A percentile compares a stretch with the other conserved stretches of the same genome.
These are phyloP conservation scores for Euplagia quadripunctaria DNA, from an alignment of 2,888 invertebrate genomes.

Conservation along the genomic window DNA sequence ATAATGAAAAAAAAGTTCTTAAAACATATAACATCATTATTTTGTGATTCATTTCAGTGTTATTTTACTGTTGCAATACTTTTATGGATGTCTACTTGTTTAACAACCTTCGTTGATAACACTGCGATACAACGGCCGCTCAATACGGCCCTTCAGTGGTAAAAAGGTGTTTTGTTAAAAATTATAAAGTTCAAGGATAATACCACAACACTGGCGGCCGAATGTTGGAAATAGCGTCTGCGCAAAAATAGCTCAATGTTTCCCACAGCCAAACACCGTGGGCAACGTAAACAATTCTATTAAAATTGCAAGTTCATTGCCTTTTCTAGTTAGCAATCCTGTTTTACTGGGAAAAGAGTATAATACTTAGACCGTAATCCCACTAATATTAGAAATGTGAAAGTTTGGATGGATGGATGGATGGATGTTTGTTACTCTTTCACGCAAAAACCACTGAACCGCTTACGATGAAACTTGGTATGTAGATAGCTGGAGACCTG, in stretches of 20 bases:
- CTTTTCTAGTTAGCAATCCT: slow-evolving; percentile 34
- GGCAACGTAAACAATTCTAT: slow-evolving; percentile 59
- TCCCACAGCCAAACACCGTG: slow-evolving; percentile 52
- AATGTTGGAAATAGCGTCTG: slow-evolving; percentile 42
- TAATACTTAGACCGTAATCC: not conserved
- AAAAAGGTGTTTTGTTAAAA: not conserved
- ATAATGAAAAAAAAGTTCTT: too few species aligned
- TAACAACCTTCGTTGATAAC: not conserved
- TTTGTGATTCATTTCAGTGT: not conserved
- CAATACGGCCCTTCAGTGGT: not conserved
- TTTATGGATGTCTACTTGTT: not conserved
- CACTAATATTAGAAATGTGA: too few species aligned
- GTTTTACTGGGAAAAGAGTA: slow-evolving; percentile 19
- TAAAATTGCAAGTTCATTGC: slow-evolving; percentile 60
- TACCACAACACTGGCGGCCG: slow-evolving; percentile 29
- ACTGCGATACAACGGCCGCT: not conserved
- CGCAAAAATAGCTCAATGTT: slow-evolving; percentile 58
- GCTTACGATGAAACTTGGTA: too few species aligned
- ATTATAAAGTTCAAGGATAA: slow-evolving; percentile 24
- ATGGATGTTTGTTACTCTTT: too few species aligned
- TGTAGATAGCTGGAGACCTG: too few species aligned
- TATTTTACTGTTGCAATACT: not conserved
- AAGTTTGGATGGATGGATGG: too few species aligned
- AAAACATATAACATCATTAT: too few species aligned
- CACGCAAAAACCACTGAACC: too few species aligned